A percentile compares a stretch with the other conserved stretches of the same genome.
Evolutionary conservation across 1,140 invertebrate genomes (phyloP).

Genomic region (Drosophila kikkawai): DNA sequence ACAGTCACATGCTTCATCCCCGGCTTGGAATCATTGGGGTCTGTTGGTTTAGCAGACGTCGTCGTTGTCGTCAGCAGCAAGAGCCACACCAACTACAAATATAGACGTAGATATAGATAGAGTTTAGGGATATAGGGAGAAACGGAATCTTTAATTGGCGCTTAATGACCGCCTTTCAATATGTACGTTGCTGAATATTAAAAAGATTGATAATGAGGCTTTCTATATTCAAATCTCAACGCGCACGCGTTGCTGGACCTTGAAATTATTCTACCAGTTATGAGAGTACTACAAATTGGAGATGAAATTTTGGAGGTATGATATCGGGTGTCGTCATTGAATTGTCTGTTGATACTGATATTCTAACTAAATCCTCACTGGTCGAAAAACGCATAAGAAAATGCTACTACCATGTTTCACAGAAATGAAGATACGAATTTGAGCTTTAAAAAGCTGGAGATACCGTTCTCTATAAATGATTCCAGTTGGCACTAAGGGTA

Average conservation of each 20-base stretch:
- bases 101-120: not conserved
- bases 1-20: slow-evolving; percentile 58
- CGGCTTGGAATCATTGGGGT: slow-evolving; percentile 1
- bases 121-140: slow-evolving; percentile 8
- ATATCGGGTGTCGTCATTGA: not conserved
- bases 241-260: slow-evolving; percentile 36
- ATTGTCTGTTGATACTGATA: not conserved
- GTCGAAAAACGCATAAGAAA: not conserved
- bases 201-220: slow-evolving; percentile 56
- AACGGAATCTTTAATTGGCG: slow-evolving; percentile 34
- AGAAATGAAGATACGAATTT: not conserved
- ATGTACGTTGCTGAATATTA: slow-evolving; percentile 37
- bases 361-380: not conserved
- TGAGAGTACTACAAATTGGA: slow-evolving; percentile 34
- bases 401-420: not conserved
- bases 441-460: not conserved
- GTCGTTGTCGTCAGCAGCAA: slow-evolving; percentile 41
- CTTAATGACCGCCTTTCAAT: slow-evolving; percentile 37
- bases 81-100: slow-evolving; percentile 54
- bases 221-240: slow-evolving; percentile 53
- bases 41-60: slow-evolving; percentile 26
- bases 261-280: slow-evolving; percentile 51
- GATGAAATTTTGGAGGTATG: slow-evolving; percentile 9
- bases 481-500: too few species aligned
- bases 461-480: too few species aligned